Evolutionary conservation across 2,888 invertebrate species (phyloP).

Genomic region (Hyposoter didymator): DNA sequence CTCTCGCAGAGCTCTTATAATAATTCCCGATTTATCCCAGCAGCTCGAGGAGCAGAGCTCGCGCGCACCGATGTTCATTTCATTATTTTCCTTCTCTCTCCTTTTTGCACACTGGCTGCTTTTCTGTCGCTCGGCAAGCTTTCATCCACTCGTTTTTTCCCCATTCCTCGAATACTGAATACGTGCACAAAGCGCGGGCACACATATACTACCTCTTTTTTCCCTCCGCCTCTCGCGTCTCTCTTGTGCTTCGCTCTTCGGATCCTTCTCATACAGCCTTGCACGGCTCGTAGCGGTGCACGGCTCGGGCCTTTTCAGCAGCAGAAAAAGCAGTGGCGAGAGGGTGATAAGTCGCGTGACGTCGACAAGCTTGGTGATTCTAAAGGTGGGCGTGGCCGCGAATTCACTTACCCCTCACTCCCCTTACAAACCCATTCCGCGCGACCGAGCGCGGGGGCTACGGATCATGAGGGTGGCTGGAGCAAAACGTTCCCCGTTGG

Average conservation of each 20-base stretch:
- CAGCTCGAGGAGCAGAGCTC: slow-evolving; percentile 49
- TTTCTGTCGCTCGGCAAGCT: slow-evolving; percentile 52
- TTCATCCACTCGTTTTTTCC: slow-evolving; percentile 53
- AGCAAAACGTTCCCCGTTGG: slow-evolving; percentile 79
- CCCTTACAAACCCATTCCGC: slow-evolving; percentile 63
- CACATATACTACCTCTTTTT: slow-evolving; percentile 64
- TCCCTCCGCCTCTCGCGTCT: slow-evolving; percentile 46
- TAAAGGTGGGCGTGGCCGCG: slow-evolving; percentile 80
- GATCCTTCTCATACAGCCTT: slow-evolving; percentile 38
- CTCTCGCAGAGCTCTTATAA: slow-evolving; percentile 78
- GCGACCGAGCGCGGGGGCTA: slow-evolving; percentile 46
- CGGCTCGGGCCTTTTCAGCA: slow-evolving; percentile 59
- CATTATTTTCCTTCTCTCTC: slow-evolving; percentile 81
- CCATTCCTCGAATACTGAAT: slow-evolving; percentile 51
- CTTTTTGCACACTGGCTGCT: slow-evolving; percentile 43
- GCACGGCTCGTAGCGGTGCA: slow-evolving; percentile 11
- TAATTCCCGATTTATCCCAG: slow-evolving; percentile 80
- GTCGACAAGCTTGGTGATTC: slow-evolving; percentile 81
- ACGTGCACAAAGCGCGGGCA: slow-evolving; percentile 35
- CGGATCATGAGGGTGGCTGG: slow-evolving; percentile 71
- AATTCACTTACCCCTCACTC: slow-evolving; percentile 64
- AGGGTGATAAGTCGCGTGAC: slow-evolving; percentile 84
- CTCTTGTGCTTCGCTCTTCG: slow-evolving; percentile 46
- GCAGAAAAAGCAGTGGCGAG: slow-evolving; percentile 73
- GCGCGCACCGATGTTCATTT: slow-evolving; percentile 82